Percentiles rank a stretch among this genome's conserved stretches.
These are phyloP conservation scores for Aphelenchoides avenae DNA, from an alignment of 1,140 invertebrate species.

Conservation along the genomic window DNA sequence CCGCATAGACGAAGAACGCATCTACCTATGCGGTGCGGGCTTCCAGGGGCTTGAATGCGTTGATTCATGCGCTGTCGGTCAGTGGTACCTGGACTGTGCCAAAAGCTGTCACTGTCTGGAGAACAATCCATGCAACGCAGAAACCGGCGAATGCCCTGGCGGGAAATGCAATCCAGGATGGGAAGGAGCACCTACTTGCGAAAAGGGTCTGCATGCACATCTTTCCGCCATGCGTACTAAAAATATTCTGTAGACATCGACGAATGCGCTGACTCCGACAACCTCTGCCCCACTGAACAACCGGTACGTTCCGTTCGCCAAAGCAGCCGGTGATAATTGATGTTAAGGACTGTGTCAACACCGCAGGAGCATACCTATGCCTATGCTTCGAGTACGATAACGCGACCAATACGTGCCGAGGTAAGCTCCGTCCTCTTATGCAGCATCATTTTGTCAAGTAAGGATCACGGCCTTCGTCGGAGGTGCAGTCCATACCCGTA, in stretches of 20 bases:
- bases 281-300: conserved; percentile 42
- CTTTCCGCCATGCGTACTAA: conserved; percentile 11
- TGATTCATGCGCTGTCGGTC: conserved; percentile 34
- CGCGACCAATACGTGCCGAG: conserved; percentile 35
- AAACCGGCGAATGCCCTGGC: conserved; percentile 41
- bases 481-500: conserved; percentile 18
- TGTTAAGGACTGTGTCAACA: conserved; percentile 21
- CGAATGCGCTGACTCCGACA: conserved; percentile 30
- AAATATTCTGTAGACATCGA: conserved; percentile 39
- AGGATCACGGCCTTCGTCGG: conserved; percentile 14
- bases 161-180: conserved; percentile 42
- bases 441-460: neutral
- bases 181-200: conserved; percentile 39
- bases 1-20: conserved; percentile 38
- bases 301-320: conserved; percentile 41
- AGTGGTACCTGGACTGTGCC: conserved; percentile 51
- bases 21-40: conserved; percentile 46
- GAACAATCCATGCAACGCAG: conserved; percentile 33
- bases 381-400: conserved; percentile 51
- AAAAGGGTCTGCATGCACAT: conserved; percentile 26
- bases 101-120: conserved; percentile 37
- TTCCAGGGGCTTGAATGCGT: conserved; percentile 50
- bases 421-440: conserved; percentile 4
- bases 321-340: neutral
- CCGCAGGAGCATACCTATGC: conserved; percentile 47